Evolutionary conservation across 2,888 invertebrate genomes (phyloP).

Genomic region (Lithophane ornitopus): DNA sequence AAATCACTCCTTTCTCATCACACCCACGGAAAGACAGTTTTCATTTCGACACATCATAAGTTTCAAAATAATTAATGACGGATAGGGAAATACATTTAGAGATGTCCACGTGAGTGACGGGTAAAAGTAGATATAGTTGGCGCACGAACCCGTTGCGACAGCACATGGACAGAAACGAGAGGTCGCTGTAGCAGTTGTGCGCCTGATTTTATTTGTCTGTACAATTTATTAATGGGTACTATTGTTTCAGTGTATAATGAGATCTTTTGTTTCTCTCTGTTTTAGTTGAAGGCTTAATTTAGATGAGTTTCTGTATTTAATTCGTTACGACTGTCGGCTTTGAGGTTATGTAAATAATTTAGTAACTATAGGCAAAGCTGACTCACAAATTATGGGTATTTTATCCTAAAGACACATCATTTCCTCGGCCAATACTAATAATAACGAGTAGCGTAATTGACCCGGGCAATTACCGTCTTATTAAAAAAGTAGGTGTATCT

Average conservation of each 20-base stretch:
- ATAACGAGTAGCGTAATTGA: no score
- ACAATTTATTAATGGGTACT: constrained; percentile 8
- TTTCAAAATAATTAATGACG: constrained; percentile 44
- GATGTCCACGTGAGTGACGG: constrained; percentile 40
- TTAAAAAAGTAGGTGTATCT: neutral
- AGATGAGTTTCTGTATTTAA: neutral
- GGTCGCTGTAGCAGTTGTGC: constrained; percentile 41
- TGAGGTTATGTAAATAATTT: neutral
- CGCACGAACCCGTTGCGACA: constrained; percentile 37
- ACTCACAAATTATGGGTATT: neutral
- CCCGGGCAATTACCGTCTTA: no score
- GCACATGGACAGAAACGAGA: constrained; percentile 3
- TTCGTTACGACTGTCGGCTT: neutral
- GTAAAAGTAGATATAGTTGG: constrained; percentile 54
- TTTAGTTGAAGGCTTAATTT: constrained; percentile 7
- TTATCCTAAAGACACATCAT: no score
- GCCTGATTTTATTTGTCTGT: constrained; percentile 34
- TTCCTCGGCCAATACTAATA: no score
- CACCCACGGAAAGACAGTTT: constrained; percentile 3
- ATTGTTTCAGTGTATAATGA: constrained; percentile 32
- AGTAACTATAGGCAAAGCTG: neutral
- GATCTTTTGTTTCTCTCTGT: constrained; percentile 31
- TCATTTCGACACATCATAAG: constrained; percentile 20
- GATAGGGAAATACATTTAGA: constrained; percentile 44
- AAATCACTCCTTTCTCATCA: constrained; percentile 5